Evolutionary conservation across 2,888 invertebrate genomes (phyloP).

Genomic region (Quadriops clusia): DNA sequence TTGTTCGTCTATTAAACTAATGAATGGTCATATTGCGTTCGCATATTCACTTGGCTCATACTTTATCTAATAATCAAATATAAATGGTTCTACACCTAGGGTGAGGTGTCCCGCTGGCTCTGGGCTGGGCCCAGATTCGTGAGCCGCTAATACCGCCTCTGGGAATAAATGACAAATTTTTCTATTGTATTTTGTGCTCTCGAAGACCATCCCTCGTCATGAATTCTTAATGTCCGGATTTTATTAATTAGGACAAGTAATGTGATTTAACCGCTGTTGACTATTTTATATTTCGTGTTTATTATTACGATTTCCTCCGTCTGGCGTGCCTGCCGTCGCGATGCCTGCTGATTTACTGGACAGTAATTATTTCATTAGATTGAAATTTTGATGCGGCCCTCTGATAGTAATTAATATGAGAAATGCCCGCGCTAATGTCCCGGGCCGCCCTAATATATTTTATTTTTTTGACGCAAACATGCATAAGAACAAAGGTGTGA

Average conservation of each 20-base stretch:
- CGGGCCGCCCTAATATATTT: too few species aligned
- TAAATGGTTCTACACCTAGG: slow-evolving; percentile 11
- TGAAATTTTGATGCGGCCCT: too few species aligned
- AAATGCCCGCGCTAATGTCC: too few species aligned
- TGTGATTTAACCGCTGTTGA: slow-evolving; percentile 23
- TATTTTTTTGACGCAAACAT: too few species aligned
- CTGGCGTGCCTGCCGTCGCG: too few species aligned
- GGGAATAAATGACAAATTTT: slow-evolving; percentile 17
- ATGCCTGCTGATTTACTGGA: too few species aligned
- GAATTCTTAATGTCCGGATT: slow-evolving; percentile 19
- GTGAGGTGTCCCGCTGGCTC: slow-evolving; percentile 12
- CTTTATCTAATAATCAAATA: slow-evolving; percentile 10
- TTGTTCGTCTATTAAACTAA: slow-evolving; percentile 11
- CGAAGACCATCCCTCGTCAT: slow-evolving; percentile 17
- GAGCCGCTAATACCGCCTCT: background rate
- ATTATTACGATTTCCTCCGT: too few species aligned
- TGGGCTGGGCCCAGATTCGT: slow-evolving; percentile 9
- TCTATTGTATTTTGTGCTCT: slow-evolving; percentile 20
- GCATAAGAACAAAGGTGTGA: too few species aligned
- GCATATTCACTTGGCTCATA: slow-evolving; percentile 3
- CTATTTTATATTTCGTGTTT: too few species aligned
- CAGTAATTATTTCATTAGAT: too few species aligned
- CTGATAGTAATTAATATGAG: too few species aligned
- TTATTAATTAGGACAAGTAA: slow-evolving; percentile 26
- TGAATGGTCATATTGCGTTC: slow-evolving; percentile 12